A percentile compares a stretch with the other conserved stretches of the same genome.
Conservation (phyloP, 2,797 vertebrate genomes). For the Sebastes steindachneri region DNA sequence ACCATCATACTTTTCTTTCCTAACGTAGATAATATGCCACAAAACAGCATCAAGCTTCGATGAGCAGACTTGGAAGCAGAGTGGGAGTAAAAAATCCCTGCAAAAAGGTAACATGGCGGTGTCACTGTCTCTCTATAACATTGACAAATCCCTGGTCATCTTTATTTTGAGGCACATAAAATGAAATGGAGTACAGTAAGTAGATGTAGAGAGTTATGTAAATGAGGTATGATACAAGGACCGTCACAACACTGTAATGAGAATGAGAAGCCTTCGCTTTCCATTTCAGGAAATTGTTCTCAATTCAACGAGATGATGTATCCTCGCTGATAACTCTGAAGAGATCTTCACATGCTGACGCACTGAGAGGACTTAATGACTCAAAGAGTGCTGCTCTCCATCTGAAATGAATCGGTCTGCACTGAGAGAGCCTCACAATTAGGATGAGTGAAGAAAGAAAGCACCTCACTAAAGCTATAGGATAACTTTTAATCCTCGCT, state of each 20-base stretch:
- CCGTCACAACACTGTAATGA: slow-evolving; percentile 36
- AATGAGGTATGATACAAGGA: slow-evolving; percentile 23
- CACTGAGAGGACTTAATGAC: slow-evolving; percentile 62
- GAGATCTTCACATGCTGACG: slow-evolving; percentile 67
- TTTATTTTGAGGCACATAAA: not conserved
- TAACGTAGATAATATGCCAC: not conserved
- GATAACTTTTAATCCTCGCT: slow-evolving; percentile 34
- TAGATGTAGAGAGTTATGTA: slow-evolving; percentile 12
- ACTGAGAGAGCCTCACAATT: slow-evolving; percentile 19
- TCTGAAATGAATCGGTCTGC: slow-evolving; percentile 50
- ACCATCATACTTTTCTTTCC: not conserved
- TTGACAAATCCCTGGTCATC: not conserved
- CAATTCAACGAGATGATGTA: slow-evolving; percentile 60
- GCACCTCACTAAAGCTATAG: slow-evolving; percentile 22
- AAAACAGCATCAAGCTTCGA: not conserved
- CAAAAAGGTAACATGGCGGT: not conserved
- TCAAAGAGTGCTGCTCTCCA: slow-evolving; percentile 58
- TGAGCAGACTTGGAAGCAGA: too few relatives aligned
- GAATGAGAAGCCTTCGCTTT: slow-evolving; percentile 47
- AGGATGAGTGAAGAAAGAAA: slow-evolving; percentile 28
- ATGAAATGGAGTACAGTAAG: not conserved
- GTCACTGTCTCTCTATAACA: not conserved
- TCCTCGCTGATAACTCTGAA: slow-evolving; percentile 66
- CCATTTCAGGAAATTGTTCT: slow-evolving; percentile 67
- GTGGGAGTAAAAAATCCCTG: not conserved